These are phyloP conservation scores for Scomber colias DNA, from an alignment of 2,113 vertebrate species.

Conservation along the genomic window DNA sequence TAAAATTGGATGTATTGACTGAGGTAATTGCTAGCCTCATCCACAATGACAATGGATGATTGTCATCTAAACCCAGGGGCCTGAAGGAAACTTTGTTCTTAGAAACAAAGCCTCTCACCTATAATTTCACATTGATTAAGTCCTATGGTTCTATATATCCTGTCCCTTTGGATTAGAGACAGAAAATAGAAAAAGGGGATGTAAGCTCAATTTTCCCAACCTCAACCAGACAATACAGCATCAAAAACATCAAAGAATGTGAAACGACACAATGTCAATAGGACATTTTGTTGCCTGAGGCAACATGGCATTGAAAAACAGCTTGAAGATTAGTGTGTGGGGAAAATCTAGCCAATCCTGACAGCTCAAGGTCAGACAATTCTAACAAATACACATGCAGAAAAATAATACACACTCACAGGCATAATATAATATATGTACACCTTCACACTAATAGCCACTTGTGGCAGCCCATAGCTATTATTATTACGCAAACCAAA, in stretches of 20 bases:
- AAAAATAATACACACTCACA: neutral
- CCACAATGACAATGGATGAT: slow-evolving; percentile 3
- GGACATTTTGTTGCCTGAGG: slow-evolving; percentile 30
- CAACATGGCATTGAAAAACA: slow-evolving; percentile 25
- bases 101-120: slow-evolving; percentile 14
- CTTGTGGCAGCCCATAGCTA: neutral
- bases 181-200: neutral
- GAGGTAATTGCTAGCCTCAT: slow-evolving; percentile 15
- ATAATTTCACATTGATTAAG: slow-evolving; percentile 37
- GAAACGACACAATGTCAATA: slow-evolving; percentile 34
- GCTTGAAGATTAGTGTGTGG: slow-evolving; percentile 19
- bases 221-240: slow-evolving; percentile 5
- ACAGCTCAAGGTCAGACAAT: slow-evolving; percentile 35
- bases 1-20: slow-evolving; percentile 16
- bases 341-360: slow-evolving; percentile 10
- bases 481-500: slow-evolving; percentile 43
- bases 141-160: neutral
- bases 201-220: slow-evolving; percentile 5
- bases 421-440: neutral
- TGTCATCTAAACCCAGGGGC: neutral
- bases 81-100: neutral
- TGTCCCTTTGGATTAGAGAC: slow-evolving; percentile 37
- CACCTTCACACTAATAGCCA: neutral
- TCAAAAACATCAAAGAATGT: slow-evolving; percentile 24
- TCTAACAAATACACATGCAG: slow-evolving; percentile 1